phyloP scores from a whole-genome alignment of 1,140 invertebrate genomes.

The Littorina saxatilis region DNA sequence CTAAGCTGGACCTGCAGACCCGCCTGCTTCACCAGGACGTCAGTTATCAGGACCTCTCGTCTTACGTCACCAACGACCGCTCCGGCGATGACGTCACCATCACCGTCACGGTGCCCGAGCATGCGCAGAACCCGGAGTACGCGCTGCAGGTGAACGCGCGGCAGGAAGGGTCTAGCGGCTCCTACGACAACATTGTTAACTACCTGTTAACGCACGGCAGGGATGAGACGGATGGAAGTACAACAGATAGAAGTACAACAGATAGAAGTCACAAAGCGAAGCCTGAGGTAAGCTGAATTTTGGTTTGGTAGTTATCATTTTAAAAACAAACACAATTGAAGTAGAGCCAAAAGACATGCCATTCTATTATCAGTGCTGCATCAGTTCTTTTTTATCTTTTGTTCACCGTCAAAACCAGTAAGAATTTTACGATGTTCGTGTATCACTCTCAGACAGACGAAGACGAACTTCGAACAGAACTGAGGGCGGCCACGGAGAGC shows the following conservation, averaged over 20 bases:
- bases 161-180: constrained; percentile 13
- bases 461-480: neutral
- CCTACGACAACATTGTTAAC: constrained; percentile 44
- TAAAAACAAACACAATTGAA: neutral
- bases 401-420: neutral
- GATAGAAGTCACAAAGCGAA: neutral
- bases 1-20: constrained; percentile 43
- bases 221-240: neutral
- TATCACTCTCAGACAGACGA: neutral
- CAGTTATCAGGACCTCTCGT: constrained; percentile 14
- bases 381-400: too few relatives aligned
- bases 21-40: constrained; percentile 41
- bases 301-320: neutral
- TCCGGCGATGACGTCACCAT: constrained; percentile 34
- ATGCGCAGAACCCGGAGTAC: constrained; percentile 40
- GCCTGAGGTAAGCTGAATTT: neutral
- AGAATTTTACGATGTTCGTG: neutral
- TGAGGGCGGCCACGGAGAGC: constrained; percentile 41
- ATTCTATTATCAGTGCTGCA: too few relatives aligned
- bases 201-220: constrained; percentile 40
- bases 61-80: constrained; percentile 29
- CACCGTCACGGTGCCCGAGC: constrained; percentile 37
- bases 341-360: too few relatives aligned
- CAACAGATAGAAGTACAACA: neutral
- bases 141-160: constrained; percentile 41